These are phyloP conservation scores for Drosophila peninsularis DNA, from an alignment of 2,888 invertebrate genomes.

Conservation along the genomic window DNA sequence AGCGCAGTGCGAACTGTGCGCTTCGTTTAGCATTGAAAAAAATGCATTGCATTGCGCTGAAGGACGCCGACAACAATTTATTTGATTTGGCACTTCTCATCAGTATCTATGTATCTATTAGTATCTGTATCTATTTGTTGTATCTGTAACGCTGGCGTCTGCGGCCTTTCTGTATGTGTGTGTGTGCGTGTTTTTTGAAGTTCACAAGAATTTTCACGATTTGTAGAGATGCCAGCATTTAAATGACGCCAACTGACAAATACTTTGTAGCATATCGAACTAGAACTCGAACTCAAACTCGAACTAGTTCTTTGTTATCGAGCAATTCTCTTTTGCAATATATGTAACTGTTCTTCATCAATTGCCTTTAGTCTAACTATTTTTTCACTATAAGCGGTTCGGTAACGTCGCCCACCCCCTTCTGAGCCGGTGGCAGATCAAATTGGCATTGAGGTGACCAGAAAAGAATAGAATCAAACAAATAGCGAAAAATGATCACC, in stretches of 20 bases:
- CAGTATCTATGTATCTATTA: conserved; percentile 47
- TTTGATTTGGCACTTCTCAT: conserved; percentile 61
- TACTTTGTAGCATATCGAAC: conserved; percentile 19
- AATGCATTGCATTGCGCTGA: conserved; percentile 71
- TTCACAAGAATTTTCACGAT: conserved; percentile 55
- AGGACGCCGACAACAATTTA: conserved; percentile 71
- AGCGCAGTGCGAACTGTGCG: neutral
- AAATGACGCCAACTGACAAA: conserved; percentile 48
- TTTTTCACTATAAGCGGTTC: conserved; percentile 10
- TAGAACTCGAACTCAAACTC: conserved; percentile 1
- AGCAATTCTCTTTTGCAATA: neutral
- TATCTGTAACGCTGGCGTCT: conserved; percentile 55
- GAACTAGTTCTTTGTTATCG: conserved; percentile 8
- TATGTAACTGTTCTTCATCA: neutral
- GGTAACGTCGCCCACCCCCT: conserved; percentile 14
- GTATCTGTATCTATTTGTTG: conserved; percentile 25
- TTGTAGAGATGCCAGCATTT: conserved; percentile 48
- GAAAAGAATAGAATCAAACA: conserved; percentile 72
- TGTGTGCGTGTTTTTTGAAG: conserved; percentile 56
- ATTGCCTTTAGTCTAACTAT: neutral
- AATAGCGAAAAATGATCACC: conserved; percentile 76
- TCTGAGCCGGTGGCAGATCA: conserved; percentile 66
- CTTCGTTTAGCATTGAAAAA: conserved; percentile 72
- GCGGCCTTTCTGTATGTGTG: conserved; percentile 22
- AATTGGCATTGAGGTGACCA: conserved; percentile 79